Base-by-base conservation (phyloP, 2,888 invertebrate genomes). In the Acanthopleura granulata region DNA sequence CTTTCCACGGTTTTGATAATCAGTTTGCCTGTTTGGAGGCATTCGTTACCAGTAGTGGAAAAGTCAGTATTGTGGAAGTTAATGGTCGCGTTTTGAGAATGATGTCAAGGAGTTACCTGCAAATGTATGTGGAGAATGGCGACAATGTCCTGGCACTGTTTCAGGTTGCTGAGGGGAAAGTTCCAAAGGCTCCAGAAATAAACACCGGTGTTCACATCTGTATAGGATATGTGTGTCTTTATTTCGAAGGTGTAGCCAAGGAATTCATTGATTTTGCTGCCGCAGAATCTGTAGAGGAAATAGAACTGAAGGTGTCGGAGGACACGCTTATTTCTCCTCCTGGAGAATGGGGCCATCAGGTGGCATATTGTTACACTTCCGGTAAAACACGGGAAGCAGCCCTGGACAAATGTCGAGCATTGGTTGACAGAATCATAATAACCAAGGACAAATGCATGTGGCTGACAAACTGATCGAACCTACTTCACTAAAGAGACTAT, bases 311-410 rank as follows among this genome's bases (percentile, higher is more conserved):
- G 25, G 22, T 22, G 16, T 16, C 18, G 15, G 29, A 66, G 66
- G 66, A 66, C 22, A 66, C 66, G 16, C 22, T 6, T 1, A 66
- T 66, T 27, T 66, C 66, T 6, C 6, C 25, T 27, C 16, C 29
- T 27, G 29, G 66, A 27, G 66, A 66, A 66, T 66, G 66, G 66
- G 66, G 66, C 6, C 25, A 27, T 14, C 66, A 66, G 29, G 25
- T 66, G 22, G 66, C 25, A 3, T 16, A 27, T 27, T 66, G 66
- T 66, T 66, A 66, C 66, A 66, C 66, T 27, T 66, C 29, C 66
- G 66, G 66, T 66, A 15, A 27, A 27, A 22, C 66, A 12, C 1
- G 22, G 16, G 22, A 22, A 25, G 66, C 1, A 12, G 66, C 66
- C 25, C 1, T 66, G 29, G 66, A 66, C 22, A 27, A 22, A 16